A percentile compares a stretch with the other conserved stretches of the same genome.
phyloP scores from a whole-genome alignment of 2,888 invertebrate genomes.

The Antitype chi region DNA sequence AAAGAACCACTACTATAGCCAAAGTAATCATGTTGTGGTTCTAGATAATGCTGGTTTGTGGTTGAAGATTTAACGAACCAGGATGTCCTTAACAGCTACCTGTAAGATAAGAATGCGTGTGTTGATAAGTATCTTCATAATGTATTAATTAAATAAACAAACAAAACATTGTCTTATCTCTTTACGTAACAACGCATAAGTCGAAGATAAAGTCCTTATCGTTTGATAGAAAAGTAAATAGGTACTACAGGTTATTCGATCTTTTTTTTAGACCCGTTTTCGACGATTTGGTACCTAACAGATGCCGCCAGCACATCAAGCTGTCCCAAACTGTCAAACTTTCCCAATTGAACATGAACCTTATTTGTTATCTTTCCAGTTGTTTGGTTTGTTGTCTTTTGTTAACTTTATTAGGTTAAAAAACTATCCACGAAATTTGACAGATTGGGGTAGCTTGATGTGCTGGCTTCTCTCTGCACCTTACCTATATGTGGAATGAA shows the following conservation, averaged over 20 bases:
- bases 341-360: too few relatives aligned
- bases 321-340: too few relatives aligned
- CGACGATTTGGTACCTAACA: not conserved
- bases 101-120: constrained; percentile 19
- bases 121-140: not conserved
- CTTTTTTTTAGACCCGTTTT: not conserved
- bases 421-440: too few relatives aligned
- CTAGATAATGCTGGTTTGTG: not conserved
- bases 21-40: constrained; percentile 36
- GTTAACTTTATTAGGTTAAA: too few relatives aligned
- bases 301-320: not conserved
- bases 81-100: constrained; percentile 2
- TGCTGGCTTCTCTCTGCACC: too few relatives aligned
- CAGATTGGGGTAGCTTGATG: too few relatives aligned
- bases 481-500: not conserved
- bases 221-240: not conserved
- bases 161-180: not conserved
- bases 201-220: not conserved
- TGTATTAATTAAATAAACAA: not conserved
- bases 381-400: too few relatives aligned
- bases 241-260: not conserved
- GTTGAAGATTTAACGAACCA: constrained; percentile 1
- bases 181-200: not conserved
- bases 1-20: constrained; percentile 30
- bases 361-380: too few relatives aligned